These are phyloP conservation scores for Morus bassanus DNA, from an alignment of 2,797 vertebrate genomes.

Conservation along the genomic window DNA sequence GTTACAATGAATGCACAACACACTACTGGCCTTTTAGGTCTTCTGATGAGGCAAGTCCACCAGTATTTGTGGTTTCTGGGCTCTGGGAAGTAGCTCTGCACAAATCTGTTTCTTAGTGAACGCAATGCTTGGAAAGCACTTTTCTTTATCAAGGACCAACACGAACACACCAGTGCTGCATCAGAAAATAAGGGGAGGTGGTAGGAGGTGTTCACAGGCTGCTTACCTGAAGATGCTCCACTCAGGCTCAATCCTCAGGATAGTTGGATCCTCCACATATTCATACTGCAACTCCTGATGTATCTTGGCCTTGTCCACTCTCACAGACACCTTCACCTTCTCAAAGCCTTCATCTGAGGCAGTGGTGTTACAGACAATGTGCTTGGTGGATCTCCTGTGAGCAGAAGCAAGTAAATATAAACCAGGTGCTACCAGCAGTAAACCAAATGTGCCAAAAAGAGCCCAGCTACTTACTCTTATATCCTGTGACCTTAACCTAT, in stretches of 20 bases:
- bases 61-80: background rate
- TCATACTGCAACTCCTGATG: constrained; percentile 91
- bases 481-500: background rate
- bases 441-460: background rate
- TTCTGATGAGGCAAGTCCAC: background rate
- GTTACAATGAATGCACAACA: background rate
- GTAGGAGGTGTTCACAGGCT: too few relatives aligned
- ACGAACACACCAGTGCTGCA: background rate
- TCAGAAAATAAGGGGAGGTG: rapidly evolving
- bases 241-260: constrained; percentile 92
- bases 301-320: constrained; percentile 91
- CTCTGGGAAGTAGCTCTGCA: background rate
- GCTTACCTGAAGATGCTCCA: constrained; percentile 97
- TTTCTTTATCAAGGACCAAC: background rate
- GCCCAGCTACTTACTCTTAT: background rate
- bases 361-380: constrained; percentile 91
- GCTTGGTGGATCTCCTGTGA: constrained; percentile 86
- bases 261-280: constrained; percentile 93
- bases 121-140: background rate
- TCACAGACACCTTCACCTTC: constrained; percentile 89
- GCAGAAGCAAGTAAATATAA: background rate
- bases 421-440: background rate
- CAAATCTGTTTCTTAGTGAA: background rate
- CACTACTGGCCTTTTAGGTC: background rate
- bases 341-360: constrained; percentile 84